phyloP scores from a whole-genome alignment of 2,888 invertebrate species.

The Tetranychus truncatus region DNA sequence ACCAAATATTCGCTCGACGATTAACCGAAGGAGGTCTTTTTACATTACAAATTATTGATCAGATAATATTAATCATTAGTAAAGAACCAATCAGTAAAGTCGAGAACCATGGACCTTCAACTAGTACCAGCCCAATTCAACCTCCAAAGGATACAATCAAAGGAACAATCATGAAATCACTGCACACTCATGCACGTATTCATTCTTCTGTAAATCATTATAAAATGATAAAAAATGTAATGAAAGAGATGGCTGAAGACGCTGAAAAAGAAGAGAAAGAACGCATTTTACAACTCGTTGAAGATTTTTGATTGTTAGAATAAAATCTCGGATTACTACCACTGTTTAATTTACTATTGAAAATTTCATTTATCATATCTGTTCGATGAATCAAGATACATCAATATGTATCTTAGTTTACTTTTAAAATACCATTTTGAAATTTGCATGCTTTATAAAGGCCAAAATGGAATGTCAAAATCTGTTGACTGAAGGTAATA shows the following conservation, averaged over 20 bases:
- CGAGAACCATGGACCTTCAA: constrained; percentile 21
- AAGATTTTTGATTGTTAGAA: constrained; percentile 7
- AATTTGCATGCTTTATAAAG: no score
- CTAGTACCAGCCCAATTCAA: not conserved
- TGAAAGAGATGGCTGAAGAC: constrained; percentile 9
- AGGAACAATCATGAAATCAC: constrained; percentile 65
- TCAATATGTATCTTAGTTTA: no score
- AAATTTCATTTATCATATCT: no score
- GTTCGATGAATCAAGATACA: no score
- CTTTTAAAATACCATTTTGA: no score
- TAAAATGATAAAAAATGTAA: constrained; percentile 9
- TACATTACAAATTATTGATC: constrained; percentile 80
- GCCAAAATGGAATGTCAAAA: no score
- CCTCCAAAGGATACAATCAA: constrained; percentile 37
- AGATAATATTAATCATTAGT: constrained; percentile 43
- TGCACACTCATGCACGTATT: constrained; percentile 50
- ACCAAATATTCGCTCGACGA: constrained; percentile 67
- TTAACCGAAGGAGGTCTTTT: constrained; percentile 77
- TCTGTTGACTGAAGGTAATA: no score
- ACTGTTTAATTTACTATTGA: no score
- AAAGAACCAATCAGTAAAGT: constrained; percentile 20
- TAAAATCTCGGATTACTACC: no score
- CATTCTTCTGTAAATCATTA: constrained; percentile 17
- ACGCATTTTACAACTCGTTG: constrained; percentile 1
- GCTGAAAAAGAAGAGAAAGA: constrained; percentile 6